phyloP scores from a whole-genome alignment of 2,797 vertebrate species.

The Kryptopterus vitreolus region DNA sequence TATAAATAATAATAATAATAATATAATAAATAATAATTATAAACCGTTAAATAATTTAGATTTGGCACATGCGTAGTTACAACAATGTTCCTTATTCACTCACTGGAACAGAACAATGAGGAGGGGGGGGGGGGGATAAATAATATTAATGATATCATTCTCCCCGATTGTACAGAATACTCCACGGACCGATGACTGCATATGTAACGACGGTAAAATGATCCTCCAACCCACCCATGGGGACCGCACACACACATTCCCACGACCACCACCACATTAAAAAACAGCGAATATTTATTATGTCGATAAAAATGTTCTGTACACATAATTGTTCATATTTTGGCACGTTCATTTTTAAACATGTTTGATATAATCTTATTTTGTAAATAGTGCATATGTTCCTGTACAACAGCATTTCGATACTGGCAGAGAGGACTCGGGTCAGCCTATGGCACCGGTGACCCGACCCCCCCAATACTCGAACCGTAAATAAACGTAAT shows the following conservation, averaged over 20 bases:
- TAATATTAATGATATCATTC: conserved; percentile 22
- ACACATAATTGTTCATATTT: conserved; percentile 72
- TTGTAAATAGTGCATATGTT: conserved; percentile 85
- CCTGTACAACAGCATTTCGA: conserved; percentile 84
- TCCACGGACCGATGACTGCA: conserved; percentile 74
- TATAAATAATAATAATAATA: no score
- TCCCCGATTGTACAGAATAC: conserved; percentile 46
- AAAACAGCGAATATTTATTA: conserved; percentile 88
- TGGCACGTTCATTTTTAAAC: conserved; percentile 78
- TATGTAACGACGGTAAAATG: conserved; percentile 70
- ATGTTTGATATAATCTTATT: conserved; percentile 70
- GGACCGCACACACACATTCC: conserved; percentile 69
- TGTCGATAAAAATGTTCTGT: conserved; percentile 66
- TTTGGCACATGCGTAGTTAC: conserved; percentile 27
- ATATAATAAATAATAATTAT: neutral
- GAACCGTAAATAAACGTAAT: conserved; percentile 55
- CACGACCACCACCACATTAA: conserved; percentile 83
- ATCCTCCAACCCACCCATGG: conserved; percentile 38
- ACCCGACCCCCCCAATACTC: conserved; percentile 46
- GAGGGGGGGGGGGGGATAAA: no score
- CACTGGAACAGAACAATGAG: conserved; percentile 28
- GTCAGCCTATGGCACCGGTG: conserved; percentile 48
- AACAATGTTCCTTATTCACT: conserved; percentile 8
- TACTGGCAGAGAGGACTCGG: conserved; percentile 55
- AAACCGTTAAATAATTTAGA: neutral